These are phyloP conservation scores for Glaucopsyche alexis DNA, from an alignment of 2,888 invertebrate genomes.

Conservation along the genomic window DNA sequence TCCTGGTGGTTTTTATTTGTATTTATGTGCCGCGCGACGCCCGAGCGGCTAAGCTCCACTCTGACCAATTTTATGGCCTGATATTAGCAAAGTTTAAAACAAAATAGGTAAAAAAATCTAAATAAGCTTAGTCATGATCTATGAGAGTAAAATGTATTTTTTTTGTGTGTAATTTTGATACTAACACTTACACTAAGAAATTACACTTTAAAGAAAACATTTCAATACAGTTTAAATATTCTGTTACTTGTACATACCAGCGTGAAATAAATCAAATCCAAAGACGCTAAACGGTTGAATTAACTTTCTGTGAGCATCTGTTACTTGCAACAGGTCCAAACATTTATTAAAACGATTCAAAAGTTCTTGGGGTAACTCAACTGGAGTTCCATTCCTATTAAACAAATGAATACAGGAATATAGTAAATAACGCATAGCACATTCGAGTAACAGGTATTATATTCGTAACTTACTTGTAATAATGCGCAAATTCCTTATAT, in stretches of 20 bases:
- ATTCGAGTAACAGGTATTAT: conserved; percentile 33
- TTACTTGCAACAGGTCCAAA: conserved; percentile 79
- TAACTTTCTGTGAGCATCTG: conserved; percentile 66
- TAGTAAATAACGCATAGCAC: conserved; percentile 23
- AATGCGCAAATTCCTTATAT: conserved; percentile 82
- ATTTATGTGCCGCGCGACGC: too few species aligned
- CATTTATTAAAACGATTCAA: conserved; percentile 77
- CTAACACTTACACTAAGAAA: too few species aligned
- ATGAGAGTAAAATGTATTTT: too few species aligned
- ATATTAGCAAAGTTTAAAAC: too few species aligned
- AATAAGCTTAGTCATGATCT: too few species aligned
- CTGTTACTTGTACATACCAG: conserved; percentile 70
- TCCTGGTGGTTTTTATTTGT: too few species aligned
- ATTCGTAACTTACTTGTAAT: conserved; percentile 74
- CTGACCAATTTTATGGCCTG: too few species aligned
- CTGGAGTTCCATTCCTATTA: conserved; percentile 81
- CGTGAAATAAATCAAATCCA: conserved; percentile 86
- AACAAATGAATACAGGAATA: conserved; percentile 33
- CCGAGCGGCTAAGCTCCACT: too few species aligned
- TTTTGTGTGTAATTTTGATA: too few species aligned
- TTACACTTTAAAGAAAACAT: too few species aligned
- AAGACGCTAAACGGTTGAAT: conserved; percentile 84
- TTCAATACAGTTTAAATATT: too few species aligned
- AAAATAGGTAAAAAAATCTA: too few species aligned
- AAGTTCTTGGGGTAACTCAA: conserved; percentile 74